Conservation (phyloP, 30 jellyfish, hydroid and myxozoan genomes). For the Hydra vulgaris region DNA sequence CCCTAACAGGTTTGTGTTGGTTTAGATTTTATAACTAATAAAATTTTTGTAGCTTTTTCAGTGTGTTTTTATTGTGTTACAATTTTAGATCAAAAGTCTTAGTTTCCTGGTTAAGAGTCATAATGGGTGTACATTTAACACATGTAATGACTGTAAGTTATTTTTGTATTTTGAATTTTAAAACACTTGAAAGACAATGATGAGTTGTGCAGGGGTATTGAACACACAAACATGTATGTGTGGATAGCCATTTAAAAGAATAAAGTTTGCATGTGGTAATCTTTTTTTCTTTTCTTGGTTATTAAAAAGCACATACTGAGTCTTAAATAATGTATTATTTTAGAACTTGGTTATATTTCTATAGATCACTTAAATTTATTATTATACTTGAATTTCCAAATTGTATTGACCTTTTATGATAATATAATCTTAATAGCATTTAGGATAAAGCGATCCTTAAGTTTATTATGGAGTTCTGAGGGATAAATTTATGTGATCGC, state of each 20-base stretch:
- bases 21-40: not conserved
- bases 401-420: too few relatives aligned
- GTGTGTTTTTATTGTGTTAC: not conserved
- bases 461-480: too few relatives aligned
- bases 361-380: not conserved
- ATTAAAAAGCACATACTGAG: slow-evolving; percentile 23
- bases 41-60: not conserved
- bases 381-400: too few relatives aligned
- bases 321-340: not conserved
- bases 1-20: slow-evolving; percentile 44
- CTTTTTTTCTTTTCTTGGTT: not conserved
- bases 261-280: slow-evolving; percentile 2
- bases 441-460: too few relatives aligned
- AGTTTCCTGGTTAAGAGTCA: slow-evolving; percentile 46
- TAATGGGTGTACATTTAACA: slow-evolving; percentile 61
- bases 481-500: too few relatives aligned
- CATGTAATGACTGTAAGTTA: slow-evolving; percentile 45
- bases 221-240: slow-evolving; percentile 12
- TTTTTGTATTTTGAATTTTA: too few relatives aligned
- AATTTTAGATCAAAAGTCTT: slow-evolving; percentile 40
- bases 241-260: not conserved
- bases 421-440: too few relatives aligned
- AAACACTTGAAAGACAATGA: slow-evolving; percentile 7
- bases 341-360: not conserved
- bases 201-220: slow-evolving; percentile 37